A percentile compares a stretch with the other conserved stretches of the same genome.
Evolutionary conservation across 1,140 invertebrate genomes (phyloP).

Genomic region (silkworm (Bombyx mori)): DNA sequence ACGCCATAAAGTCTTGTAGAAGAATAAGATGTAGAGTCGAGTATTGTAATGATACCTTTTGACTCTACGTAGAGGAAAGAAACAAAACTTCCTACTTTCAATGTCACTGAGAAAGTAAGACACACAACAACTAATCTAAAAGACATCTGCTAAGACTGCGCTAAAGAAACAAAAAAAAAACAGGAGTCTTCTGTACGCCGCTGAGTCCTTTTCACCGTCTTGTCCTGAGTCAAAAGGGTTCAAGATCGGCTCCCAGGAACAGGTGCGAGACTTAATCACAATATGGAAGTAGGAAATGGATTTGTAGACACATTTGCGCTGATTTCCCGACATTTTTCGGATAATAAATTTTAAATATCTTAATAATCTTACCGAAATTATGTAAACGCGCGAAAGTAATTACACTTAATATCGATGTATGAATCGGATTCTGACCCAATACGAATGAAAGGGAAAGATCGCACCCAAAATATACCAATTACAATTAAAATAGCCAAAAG

Average conservation of each 20-base stretch:
- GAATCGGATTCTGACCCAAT: no score
- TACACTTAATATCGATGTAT: no score
- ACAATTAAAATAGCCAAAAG: constrained; percentile 21
- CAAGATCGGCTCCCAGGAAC: constrained; percentile 44
- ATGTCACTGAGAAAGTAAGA: constrained; percentile 9
- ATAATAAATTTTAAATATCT: no score
- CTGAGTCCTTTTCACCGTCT: constrained; percentile 46
- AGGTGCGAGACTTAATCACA: constrained; percentile 21
- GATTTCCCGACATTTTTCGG: no score
- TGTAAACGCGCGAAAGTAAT: no score
- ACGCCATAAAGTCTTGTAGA: not conserved
- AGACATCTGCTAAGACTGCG: not conserved
- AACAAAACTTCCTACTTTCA: constrained; percentile 2
- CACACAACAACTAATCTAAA: constrained; percentile 17
- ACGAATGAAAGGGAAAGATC: no score
- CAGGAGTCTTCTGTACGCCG: constrained; percentile 27
- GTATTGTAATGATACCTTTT: constrained; percentile 37
- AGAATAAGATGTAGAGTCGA: constrained; percentile 17
- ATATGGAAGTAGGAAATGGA: constrained; percentile 18
- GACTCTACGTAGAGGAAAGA: constrained; percentile 13
- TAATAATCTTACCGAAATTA: no score
- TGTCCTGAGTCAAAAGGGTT: constrained; percentile 57
- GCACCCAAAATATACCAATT: constrained; percentile 28
- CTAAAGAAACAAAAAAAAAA: constrained; percentile 19
- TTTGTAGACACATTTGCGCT: constrained; percentile 26